phyloP scores from a whole-genome alignment of 2,797 vertebrate species.

The Dendrocincla tyrannina region DNA sequence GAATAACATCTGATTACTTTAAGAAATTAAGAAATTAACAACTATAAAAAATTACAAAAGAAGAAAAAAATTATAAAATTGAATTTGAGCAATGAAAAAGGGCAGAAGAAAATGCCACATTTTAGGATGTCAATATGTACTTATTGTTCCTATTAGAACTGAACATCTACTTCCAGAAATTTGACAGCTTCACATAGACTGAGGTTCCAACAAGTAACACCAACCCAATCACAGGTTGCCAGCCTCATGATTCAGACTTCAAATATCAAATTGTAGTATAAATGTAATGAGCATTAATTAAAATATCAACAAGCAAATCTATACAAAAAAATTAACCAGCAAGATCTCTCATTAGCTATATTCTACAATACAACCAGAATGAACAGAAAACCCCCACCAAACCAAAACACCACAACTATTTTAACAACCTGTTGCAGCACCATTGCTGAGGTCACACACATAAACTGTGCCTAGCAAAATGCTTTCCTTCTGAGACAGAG shows the following conservation, averaged over 20 bases:
- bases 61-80: neutral
- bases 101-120: neutral
- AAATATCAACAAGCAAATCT: neutral
- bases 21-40: neutral
- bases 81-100: neutral
- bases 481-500: neutral
- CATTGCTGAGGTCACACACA: neutral
- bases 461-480: neutral
- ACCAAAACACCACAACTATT: neutral
- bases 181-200: neutral
- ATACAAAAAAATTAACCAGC: neutral
- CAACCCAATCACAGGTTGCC: neutral
- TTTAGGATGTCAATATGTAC: neutral
- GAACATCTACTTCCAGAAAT: neutral
- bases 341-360: neutral
- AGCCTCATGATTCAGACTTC: neutral
- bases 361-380: neutral
- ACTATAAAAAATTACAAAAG: neutral
- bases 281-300: neutral
- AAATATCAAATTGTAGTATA: neutral
- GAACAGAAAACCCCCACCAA: neutral
- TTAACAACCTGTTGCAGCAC: neutral
- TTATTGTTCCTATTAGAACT: neutral
- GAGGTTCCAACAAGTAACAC: neutral
- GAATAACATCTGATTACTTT: neutral